A percentile compares a stretch with the other conserved stretches of the same genome.
These are phyloP conservation scores for Alcedo atthis DNA, from an alignment of 2,797 vertebrate genomes.

Conservation along the genomic window DNA sequence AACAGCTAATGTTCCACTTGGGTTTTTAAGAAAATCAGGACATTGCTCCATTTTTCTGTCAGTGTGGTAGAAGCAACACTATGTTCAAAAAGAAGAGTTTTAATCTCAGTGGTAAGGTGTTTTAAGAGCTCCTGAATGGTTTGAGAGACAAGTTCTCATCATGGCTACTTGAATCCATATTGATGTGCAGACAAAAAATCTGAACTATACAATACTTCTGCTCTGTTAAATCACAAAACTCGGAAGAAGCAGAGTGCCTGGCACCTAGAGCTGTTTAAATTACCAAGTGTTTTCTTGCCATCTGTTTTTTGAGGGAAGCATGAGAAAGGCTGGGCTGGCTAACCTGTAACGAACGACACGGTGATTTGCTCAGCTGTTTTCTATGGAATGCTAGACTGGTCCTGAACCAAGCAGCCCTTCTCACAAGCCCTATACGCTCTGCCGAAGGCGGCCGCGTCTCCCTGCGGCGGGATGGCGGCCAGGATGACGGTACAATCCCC, in stretches of 20 bases:
- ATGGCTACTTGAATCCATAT: not conserved
- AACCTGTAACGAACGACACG: not conserved
- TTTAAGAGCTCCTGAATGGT: not conserved
- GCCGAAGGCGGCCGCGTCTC: not conserved
- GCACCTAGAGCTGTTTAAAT: not conserved
- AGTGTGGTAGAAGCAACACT: not conserved
- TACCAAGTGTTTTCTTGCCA: not conserved
- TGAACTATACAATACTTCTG: not conserved
- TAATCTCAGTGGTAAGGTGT: rapidly evolving
- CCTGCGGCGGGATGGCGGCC: not conserved
- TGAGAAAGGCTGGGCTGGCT: not conserved
- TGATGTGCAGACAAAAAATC: not conserved
- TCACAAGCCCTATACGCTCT: rapidly evolving
- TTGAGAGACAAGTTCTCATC: not conserved
- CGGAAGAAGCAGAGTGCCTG: not conserved
- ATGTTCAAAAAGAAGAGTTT: not conserved
- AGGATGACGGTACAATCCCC: not conserved
- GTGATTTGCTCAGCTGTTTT: not conserved
- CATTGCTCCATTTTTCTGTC: not conserved
- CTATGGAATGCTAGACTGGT: rapidly evolving
- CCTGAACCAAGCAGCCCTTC: not conserved
- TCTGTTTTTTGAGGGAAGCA: not conserved
- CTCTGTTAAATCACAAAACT: not conserved
- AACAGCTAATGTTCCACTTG: rapidly evolving
- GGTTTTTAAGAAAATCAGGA: not conserved